A percentile compares a stretch with the other conserved stretches of the same genome.
Conservation (phyloP, 1,140 invertebrate genomes). For the Drosophila nigromelanica region DNA sequence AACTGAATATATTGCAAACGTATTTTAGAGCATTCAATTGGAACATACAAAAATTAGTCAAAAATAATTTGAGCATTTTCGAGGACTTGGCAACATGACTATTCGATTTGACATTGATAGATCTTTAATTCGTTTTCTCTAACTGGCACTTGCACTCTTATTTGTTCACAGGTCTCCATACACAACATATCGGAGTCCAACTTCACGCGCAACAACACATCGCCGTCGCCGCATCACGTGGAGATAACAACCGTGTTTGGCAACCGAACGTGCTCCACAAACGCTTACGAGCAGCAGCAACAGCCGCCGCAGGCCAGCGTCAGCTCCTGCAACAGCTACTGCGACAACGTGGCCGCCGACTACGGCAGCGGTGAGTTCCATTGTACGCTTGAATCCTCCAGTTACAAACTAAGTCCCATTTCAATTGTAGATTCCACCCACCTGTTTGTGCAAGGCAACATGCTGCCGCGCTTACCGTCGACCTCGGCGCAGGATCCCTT, state of each 20-base stretch:
- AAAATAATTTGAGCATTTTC: not conserved
- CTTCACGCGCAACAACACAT: conserved; percentile 84
- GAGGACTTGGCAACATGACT: not conserved
- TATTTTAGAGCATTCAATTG: too few relatives aligned
- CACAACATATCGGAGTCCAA: conserved; percentile 86
- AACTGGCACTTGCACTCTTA: not conserved
- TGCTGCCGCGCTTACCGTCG: conserved; percentile 65
- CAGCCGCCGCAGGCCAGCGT: conserved; percentile 40
- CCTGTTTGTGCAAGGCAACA: conserved; percentile 66
- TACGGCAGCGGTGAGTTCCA: conserved; percentile 64
- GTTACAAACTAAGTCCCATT: too few relatives aligned
- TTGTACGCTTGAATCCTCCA: not conserved
- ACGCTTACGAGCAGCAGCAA: conserved; percentile 59
- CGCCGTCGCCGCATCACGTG: conserved; percentile 81
- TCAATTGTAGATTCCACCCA: conserved; percentile 50
- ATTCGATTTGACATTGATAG: not conserved
- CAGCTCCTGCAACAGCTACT: conserved; percentile 55
- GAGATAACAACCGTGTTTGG: conserved; percentile 83
- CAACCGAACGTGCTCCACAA: conserved; percentile 54
- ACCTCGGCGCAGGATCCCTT: conserved; percentile 55
- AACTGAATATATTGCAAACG: too few relatives aligned
- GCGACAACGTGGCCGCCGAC: conserved; percentile 64
- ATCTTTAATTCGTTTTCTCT: not conserved
- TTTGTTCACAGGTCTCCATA: conserved; percentile 84
- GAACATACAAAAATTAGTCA: too few relatives aligned